Evolutionary conservation across 2,797 vertebrate genomes (phyloP).

Genomic region (Alca torda): DNA sequence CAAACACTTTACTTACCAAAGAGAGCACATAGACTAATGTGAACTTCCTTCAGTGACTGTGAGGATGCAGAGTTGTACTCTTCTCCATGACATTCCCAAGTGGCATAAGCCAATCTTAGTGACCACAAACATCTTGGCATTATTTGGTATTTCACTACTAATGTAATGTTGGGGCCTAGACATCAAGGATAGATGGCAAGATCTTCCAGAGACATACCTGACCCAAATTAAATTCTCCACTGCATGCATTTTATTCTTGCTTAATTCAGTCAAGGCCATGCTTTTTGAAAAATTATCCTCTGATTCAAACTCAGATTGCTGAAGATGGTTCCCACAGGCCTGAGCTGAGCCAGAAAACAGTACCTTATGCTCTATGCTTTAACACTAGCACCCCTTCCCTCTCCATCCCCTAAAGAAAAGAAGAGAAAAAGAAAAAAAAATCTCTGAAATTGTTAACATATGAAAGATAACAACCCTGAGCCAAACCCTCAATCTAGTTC

Average conservation of each 20-base stretch:
- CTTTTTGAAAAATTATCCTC: neutral
- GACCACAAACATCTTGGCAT: neutral
- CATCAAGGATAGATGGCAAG: neutral
- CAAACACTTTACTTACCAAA: neutral
- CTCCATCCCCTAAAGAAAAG: neutral
- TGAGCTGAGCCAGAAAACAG: neutral
- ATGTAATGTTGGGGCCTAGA: neutral
- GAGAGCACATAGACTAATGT: neutral
- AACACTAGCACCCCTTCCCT: neutral
- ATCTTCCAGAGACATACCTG: neutral
- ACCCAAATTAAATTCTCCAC: neutral
- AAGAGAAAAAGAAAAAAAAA: neutral
- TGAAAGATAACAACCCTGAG: neutral
- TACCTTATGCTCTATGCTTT: neutral
- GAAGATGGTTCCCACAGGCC: neutral
- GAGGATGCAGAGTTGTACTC: neutral
- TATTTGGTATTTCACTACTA: neutral
- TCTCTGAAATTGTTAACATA: neutral
- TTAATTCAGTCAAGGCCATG: neutral
- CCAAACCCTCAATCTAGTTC: neutral
- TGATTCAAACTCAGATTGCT: neutral
- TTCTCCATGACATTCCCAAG: neutral
- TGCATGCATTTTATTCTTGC: neutral
- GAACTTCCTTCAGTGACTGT: neutral
- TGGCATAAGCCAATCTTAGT: neutral